phyloP scores from a whole-genome alignment of 2,888 invertebrate species.

The Heteromurus nitidus region DNA sequence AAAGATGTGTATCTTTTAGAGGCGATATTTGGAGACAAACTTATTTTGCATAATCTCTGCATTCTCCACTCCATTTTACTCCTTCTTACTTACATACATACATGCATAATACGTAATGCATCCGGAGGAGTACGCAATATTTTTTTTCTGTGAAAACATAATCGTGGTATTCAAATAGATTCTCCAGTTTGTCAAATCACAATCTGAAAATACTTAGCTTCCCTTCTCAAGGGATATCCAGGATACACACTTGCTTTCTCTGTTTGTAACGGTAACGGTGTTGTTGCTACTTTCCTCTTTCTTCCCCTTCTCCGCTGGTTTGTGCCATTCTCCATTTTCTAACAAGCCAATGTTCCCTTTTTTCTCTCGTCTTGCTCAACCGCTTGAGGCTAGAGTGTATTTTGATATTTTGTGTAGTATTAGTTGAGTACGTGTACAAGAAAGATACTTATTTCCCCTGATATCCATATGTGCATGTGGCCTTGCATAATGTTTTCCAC shows the following conservation, averaged over 20 bases:
- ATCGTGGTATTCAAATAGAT: conserved; percentile 13
- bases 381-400: no score
- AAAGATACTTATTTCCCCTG: no score
- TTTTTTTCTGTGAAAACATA: neutral
- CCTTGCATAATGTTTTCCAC: no score
- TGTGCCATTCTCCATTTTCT: neutral
- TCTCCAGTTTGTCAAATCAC: conserved; percentile 6
- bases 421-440: no score
- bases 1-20: neutral
- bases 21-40: conserved; percentile 2
- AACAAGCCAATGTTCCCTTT: no score
- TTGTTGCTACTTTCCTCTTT: neutral
- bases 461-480: no score
- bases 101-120: neutral
- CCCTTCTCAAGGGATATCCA: conserved; percentile 9
- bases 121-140: neutral
- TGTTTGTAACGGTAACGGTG: no score
- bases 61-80: neutral
- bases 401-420: no score
- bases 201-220: neutral
- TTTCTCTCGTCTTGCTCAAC: no score
- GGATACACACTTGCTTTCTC: neutral
- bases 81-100: neutral
- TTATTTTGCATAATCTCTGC: conserved; percentile 25
- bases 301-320: neutral